phyloP scores from a whole-genome alignment of 2,797 vertebrate genomes.

The Microctenopoma stevenorrisi region DNA sequence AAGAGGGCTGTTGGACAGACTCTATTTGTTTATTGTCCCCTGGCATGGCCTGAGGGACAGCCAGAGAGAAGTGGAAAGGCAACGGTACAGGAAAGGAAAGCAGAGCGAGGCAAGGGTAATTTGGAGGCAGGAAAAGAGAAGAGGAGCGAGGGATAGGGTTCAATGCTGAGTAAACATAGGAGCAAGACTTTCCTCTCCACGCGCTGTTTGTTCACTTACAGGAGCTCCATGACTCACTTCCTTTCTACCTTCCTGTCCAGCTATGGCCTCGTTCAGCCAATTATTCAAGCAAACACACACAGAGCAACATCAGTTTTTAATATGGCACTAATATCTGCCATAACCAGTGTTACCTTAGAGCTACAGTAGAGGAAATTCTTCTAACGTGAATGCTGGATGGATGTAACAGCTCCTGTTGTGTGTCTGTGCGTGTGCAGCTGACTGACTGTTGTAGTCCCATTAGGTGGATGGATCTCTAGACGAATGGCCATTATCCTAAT shows the following conservation, averaged over 20 bases:
- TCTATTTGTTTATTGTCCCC: conserved; percentile 68
- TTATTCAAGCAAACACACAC: conserved; percentile 1
- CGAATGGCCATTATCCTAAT: conserved; percentile 79
- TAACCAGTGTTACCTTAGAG: conserved; percentile 18
- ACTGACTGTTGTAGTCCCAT: conserved; percentile 63
- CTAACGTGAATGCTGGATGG: conserved; percentile 31
- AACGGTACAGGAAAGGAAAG: conserved; percentile 56
- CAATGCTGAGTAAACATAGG: conserved; percentile 60
- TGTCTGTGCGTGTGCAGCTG: conserved; percentile 35
- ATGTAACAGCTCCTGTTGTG: conserved; percentile 25
- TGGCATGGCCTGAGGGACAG: conserved; percentile 56
- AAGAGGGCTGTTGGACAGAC: conserved; percentile 47
- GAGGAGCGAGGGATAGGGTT: conserved; percentile 34
- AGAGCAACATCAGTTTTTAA: conserved; percentile 11
- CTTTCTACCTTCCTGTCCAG: conserved; percentile 13
- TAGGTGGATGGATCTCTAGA: conserved; percentile 77
- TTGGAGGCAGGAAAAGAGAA: conserved; percentile 54
- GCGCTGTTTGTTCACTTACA: conserved; percentile 52
- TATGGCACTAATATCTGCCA: conserved; percentile 6
- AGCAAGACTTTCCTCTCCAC: conserved; percentile 24
- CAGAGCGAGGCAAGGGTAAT: conserved; percentile 48
- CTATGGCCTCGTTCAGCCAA: not conserved
- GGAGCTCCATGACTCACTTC: conserved; percentile 42
- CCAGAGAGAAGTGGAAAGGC: conserved; percentile 42
- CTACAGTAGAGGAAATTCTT: conserved; percentile 17